Base-by-base conservation (phyloP, 2,113 vertebrate genomes). In the Agelaius tricolor region DNA sequence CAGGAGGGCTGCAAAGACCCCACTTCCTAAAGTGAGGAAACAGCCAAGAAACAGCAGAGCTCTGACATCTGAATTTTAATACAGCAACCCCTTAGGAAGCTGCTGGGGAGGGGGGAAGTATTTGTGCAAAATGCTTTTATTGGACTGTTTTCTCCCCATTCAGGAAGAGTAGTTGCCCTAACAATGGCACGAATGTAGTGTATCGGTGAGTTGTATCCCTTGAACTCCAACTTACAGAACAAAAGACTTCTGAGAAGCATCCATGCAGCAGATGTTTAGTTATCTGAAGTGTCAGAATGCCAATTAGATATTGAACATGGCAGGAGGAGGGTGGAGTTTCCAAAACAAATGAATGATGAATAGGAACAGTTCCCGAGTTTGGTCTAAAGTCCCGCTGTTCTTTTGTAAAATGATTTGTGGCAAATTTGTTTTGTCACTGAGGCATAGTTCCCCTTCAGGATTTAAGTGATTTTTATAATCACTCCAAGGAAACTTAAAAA, bases 381-480 rank as follows among this genome's bases (percentile, higher is more conserved):
- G 82, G 87, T 98, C 98, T 98, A 98, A 97, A 98, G 98, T 97
- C 99, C 99, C 97, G 96, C 99, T 98, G 99, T 98, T 99, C 99
- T 98, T 99, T 99, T 99, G 98, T 99, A 98, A 98, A 97, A 99
- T 99, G 99, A 99, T 99, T 99, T 99, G 99, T 99, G 99, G 98
- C 98, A 99, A 99, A 99, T 99, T 99, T 99, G 99, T 99, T 99
- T 98, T 99, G 99, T 99, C 99, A 99, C 98, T 98, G 98, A 98
- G 98, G 97, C 98, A 98, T 98, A 98, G 96, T 97, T 97, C 97
- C 94, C 98, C 97, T 96, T 90, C 97, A 94, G 96, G 96, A 95
- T 98, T 97, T 97, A 97, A 97, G 96, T 97, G 97, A 97, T 98
- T 98, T 97, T 97, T 96, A 97, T 97, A 96, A 97, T 97, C 97